Evolutionary conservation across 1,140 invertebrate species (phyloP).

Genomic region (Dendroctonus ponderosae): DNA sequence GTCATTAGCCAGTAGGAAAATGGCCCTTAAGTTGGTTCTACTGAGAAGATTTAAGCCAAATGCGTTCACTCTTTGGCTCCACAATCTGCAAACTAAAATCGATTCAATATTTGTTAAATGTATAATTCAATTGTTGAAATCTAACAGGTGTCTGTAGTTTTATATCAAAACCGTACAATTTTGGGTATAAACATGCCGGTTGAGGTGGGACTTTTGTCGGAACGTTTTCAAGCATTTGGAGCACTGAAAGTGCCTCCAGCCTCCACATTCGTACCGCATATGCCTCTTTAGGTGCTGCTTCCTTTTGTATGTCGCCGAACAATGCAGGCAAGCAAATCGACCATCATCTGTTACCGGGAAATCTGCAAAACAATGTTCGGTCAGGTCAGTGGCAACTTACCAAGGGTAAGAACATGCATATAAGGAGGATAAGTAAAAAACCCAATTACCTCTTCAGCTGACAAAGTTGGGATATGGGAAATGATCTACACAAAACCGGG

Average conservation of each 20-base stretch:
- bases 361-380: constrained; percentile 6
- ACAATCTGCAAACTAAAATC: not conserved
- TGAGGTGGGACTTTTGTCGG: constrained; percentile 24
- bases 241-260: constrained; percentile 42
- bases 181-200: constrained; percentile 20
- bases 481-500: no score
- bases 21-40: no score
- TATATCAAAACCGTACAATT: not conserved
- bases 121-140: no score
- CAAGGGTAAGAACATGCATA: no score
- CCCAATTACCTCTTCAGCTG: no score
- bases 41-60: not conserved
- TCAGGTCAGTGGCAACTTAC: not conserved
- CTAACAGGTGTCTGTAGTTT: no score
- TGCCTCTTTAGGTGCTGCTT: constrained; percentile 46
- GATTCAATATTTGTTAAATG: not conserved
- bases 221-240: constrained; percentile 22
- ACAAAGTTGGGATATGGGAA: no score
- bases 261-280: constrained; percentile 56
- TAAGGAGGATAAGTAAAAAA: no score
- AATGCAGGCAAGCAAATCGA: constrained; percentile 23
- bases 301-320: constrained; percentile 33
- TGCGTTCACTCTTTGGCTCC: no score
- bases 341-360: constrained; percentile 9
- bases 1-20: no score